Evolutionary conservation across 1,140 invertebrate genomes (phyloP), one percentile per base, ranked within the genome.

Genomic region (Heliconius congener): DNA sequence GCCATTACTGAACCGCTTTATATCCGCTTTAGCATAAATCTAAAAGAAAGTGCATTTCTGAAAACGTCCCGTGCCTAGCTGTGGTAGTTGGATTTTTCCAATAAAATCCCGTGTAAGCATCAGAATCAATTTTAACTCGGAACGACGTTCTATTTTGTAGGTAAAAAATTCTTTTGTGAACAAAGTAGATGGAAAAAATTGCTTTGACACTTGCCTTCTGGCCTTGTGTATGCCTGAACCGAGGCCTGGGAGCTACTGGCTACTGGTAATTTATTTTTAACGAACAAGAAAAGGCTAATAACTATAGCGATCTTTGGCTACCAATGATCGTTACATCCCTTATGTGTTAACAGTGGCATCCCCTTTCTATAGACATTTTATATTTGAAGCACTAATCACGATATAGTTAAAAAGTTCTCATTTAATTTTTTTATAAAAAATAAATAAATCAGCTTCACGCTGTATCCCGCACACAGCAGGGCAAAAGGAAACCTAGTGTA

Each of bases 51-150:
- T 66, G 74, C 72, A 78, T 76, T 57, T 52, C 55, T 57, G 74
- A 79, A 82, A 79, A 79, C 76, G 79, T 82, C n/a, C 73, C 76
- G 76, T 76, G 79, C 81, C 74, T 82, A 80, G 77, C 77, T 77
- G 74, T 72, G 75, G 74, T 79, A 81, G 80, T 76, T 74, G 77
- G 77, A 81, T 80, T 85, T 85, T 83, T 76, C 76, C 71, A 81
- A 85, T 77, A 85, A 80, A 83, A 85, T 79, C 76, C 76, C 76
- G 73, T 80, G 83, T 83, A 81, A 83, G 80, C 81, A 79, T 79
- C 78, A 74, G 76, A 84, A 81, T 83, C 78, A 81, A 85, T 83
- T 85, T 85, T 83, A 82, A 83, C 78, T 78, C 70, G 81, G 76
- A 79, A 78, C 78, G 78, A 60, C 77, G 66, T 71, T 81, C 73